Conservation (phyloP, 2,113 vertebrate genomes). For the Boleophthalmus pectinirostris region DNA sequence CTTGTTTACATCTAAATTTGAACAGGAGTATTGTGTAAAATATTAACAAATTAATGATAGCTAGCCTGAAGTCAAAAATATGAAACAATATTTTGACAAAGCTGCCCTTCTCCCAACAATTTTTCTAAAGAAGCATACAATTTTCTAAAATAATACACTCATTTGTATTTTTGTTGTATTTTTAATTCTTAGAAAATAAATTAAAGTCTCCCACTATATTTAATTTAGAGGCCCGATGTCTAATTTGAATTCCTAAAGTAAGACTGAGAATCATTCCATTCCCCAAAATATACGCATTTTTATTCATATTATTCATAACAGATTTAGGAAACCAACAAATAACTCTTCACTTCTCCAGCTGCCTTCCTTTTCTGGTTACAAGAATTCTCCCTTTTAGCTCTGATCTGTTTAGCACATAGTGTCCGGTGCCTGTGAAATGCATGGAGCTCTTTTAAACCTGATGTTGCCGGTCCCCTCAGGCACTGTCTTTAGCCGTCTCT, state of each 20-base stretch:
- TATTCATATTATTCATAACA: too few relatives aligned
- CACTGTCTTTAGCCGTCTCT: conserved; percentile 20
- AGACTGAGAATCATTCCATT: too few relatives aligned
- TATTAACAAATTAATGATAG: background rate
- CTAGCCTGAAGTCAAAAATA: background rate
- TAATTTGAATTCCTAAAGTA: too few relatives aligned
- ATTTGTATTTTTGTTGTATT: too few relatives aligned
- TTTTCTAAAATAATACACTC: too few relatives aligned
- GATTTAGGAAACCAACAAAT: background rate
- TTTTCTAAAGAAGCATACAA: too few relatives aligned
- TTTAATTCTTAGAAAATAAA: too few relatives aligned
- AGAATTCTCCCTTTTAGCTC: conserved; percentile 3
- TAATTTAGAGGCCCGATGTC: too few relatives aligned
- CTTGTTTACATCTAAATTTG: background rate
- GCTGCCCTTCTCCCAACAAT: too few relatives aligned
- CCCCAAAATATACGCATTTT: too few relatives aligned
- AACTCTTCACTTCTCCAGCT: background rate
- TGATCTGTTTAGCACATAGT: conserved; percentile 36
- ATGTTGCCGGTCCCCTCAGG: conserved; percentile 40
- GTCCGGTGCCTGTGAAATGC: conserved; percentile 28
- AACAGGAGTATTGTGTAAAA: background rate
- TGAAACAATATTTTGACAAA: too few relatives aligned
- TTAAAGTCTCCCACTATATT: too few relatives aligned
- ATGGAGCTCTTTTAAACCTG: conserved; percentile 31
- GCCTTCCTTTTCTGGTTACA: background rate